phyloP scores from a whole-genome alignment of 2,888 invertebrate genomes.

The Trissoscelio sp. region DNA sequence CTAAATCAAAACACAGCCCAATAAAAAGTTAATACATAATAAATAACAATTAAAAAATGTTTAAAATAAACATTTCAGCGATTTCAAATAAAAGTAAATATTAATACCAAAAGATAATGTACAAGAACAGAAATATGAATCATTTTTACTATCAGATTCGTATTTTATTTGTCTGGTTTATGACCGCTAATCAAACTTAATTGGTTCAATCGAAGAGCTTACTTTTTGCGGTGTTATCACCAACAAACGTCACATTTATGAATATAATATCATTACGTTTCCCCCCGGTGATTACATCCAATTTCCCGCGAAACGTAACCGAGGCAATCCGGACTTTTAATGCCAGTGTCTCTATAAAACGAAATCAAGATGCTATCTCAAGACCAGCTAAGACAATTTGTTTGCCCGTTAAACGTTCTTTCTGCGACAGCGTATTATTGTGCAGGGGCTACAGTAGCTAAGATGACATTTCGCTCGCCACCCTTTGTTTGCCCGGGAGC shows the following conservation, averaged over 20 bases:
- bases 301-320: constrained; percentile 32
- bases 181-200: constrained; percentile 35
- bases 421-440: constrained; percentile 56
- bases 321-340: constrained; percentile 43
- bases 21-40: no score
- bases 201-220: constrained; percentile 37
- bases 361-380: constrained; percentile 64
- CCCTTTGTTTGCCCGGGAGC: constrained; percentile 69
- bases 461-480: constrained; percentile 68
- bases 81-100: no score
- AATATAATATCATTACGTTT: constrained; percentile 37
- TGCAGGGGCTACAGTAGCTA: constrained; percentile 50
- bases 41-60: no score
- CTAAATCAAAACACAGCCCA: background rate
- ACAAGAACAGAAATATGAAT: no score
- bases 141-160: no score
- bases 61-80: no score
- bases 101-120: no score
- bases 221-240: constrained; percentile 16
- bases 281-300: constrained; percentile 33
- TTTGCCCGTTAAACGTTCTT: constrained; percentile 62
- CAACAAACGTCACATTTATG: constrained; percentile 41
- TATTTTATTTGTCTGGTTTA: constrained; percentile 28
- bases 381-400: constrained; percentile 49
- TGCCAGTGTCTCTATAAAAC: constrained; percentile 45